Evolutionary conservation across 2,113 vertebrate genomes (phyloP).

Genomic region (Prionailurus bengalensis): DNA sequence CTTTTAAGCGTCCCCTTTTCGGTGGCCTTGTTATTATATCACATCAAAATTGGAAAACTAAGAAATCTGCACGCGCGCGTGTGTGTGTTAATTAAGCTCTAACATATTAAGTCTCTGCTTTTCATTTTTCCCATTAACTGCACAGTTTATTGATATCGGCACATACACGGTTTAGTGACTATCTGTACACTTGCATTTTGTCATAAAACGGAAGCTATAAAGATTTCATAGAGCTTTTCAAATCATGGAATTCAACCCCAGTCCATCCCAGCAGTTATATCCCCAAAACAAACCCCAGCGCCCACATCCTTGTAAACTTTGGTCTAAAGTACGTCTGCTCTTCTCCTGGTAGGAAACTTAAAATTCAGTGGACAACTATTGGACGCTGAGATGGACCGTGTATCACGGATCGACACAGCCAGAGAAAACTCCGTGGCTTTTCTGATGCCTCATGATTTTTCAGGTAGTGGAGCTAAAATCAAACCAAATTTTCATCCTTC

Average conservation of each 20-base stretch:
- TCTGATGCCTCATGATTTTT: not conserved
- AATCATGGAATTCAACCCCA: not conserved
- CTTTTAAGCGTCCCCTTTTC: conserved; percentile 88
- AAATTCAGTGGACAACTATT: not conserved
- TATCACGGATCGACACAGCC: not conserved
- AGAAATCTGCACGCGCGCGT: not conserved
- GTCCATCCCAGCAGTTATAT: not conserved
- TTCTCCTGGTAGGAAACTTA: not conserved
- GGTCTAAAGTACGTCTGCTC: not conserved
- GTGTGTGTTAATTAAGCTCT: not conserved
- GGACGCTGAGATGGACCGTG: not conserved
- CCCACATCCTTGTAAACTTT: not conserved
- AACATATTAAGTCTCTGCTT: not conserved
- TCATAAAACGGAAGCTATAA: not conserved
- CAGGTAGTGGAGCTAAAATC: not conserved
- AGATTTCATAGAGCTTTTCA: not conserved
- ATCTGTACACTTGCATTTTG: not conserved
- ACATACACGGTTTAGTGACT: not conserved
- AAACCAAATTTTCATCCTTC: not conserved
- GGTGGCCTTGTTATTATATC: conserved; percentile 85
- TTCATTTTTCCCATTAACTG: not conserved
- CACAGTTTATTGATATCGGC: not conserved
- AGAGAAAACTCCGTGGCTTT: not conserved
- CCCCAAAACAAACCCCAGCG: not conserved
- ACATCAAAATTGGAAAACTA: not conserved